Evolutionary conservation across 1,140 invertebrate genomes (phyloP), one percentile per base, ranked within the genome.

Genomic region (Augochlora pura): DNA sequence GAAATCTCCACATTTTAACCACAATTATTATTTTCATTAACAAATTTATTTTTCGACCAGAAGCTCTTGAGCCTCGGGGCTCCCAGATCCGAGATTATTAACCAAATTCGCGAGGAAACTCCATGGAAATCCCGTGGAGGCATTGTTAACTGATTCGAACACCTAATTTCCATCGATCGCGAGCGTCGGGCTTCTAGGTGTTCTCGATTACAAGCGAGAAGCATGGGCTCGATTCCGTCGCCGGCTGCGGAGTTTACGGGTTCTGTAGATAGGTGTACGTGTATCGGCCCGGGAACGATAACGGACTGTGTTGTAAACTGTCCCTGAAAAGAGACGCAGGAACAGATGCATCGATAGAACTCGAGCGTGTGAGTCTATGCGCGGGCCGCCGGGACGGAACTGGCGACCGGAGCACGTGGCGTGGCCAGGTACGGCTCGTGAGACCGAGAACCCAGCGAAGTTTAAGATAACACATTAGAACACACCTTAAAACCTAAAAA

Each of bases 121-220:
- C 49, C 16, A n/a, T n/a, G 38, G 65, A 39, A 79, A 77, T 70
- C 59, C 59, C 49, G 2, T 38, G 7, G 23, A 46, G 60, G 68
- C 42, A 32, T 49, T 27, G 72, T 75, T 75, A 67, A 67, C 75
- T 21, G 57, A 72, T 78, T 72, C 76, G 60, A 63, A 59, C 59
- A 42, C 69, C 60, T 54, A 72, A 72, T 78, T 72, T 73, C 38
- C 49, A 64, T 72, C 77, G 77, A 78, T 72, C 69, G 69, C 7
- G 59, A 39, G 18, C 21, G 27, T 32, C 52, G 14, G 25, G 60
- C 23, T 72, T 72, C 38, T 27, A 59, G 52, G 60, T 46, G 69
- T 49, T 64, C 62, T 73, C 69, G 77, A 78, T 78, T 78, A 73
- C 69, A 62, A 64, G 59, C 42, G 59, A 57, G 68, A 65, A 78